Base-by-base conservation (phyloP, 1,140 invertebrate species). In the Magallana ariakensis region DNA sequence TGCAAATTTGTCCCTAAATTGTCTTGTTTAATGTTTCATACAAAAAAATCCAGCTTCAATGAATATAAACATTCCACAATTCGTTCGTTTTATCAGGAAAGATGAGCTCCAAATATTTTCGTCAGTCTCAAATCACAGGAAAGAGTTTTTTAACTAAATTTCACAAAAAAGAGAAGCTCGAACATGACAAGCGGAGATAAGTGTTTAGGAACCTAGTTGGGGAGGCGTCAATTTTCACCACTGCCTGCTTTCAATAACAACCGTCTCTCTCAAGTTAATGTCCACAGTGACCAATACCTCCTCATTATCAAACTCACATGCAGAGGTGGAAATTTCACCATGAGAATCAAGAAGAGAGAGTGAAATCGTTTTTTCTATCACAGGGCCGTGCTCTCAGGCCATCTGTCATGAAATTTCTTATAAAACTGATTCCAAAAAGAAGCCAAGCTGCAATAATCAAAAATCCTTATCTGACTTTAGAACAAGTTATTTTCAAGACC, bases 241-340 rank as follows among this genome's bases (percentile, higher is more conserved):
- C 66, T 75, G 66, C 66, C 66, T 75, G 66, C 66, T 26, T 75
- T 75, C 66, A 75, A 75, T 75, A 75, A 75, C 66, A 75, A 75
- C 66, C 66, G 11, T 75, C 66, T 75, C 66, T 75, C 66, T 75
- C 66, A 75, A 75, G 66, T 75, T 75, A 75, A 75, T 75, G 66
- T 75, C 66, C 66, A 75, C 66, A 11, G 19, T 75, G 66, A 75
- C 66, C 66, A 75, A 75, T 26, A 13, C 58, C 58, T n/a, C 66
- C 66, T 75, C 66, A 75, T 75, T 75, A 75, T 75, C 66, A 75
- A 75, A 75, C 26, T 75, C 66, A 75, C 66, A 75, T 75, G 66
- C 66, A 75, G 66, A 75, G 66, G 66, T 19, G 33, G 66, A 75
- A 75, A 75, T 46, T 46, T 46, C 33, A 75, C 66, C 13, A 26